A percentile compares a stretch with the other conserved stretches of the same genome.
These are phyloP conservation scores for Fopius arisanus DNA, from an alignment of 1,140 invertebrate genomes.

Conservation along the genomic window DNA sequence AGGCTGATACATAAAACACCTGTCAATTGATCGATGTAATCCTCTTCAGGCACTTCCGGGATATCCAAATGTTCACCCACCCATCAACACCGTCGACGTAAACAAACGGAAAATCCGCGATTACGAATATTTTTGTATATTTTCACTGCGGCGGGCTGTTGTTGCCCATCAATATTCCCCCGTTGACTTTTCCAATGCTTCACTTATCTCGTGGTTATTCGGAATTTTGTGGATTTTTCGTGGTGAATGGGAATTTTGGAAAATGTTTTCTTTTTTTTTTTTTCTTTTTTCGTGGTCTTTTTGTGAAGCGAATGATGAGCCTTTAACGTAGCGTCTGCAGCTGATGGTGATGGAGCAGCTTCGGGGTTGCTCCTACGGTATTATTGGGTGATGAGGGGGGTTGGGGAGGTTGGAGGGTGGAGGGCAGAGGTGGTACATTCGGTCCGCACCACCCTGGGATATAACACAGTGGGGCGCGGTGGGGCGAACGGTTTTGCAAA, in stretches of 20 bases:
- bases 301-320: neutral
- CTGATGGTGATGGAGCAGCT: slow-evolving; percentile 2
- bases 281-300: neutral
- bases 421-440: slow-evolving; percentile 9
- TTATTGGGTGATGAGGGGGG: neutral
- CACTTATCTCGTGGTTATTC: no score
- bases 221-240: no score
- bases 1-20: no score
- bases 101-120: neutral
- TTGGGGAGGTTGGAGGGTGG: neutral
- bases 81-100: neutral
- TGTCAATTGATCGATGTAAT: neutral
- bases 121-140: no score
- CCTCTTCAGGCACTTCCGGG: slow-evolving; percentile 24
- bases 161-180: no score
- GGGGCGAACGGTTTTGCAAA: neutral
- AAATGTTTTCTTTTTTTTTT: neutral
- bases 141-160: no score
- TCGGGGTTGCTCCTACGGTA: neutral
- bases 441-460: slow-evolving; percentile 20
- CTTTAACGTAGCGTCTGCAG: slow-evolving; percentile 8
- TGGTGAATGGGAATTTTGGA: no score
- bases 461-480: slow-evolving; percentile 20
- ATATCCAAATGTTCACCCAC: neutral
- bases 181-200: no score